Evolutionary conservation across 2,797 vertebrate species (phyloP).

Genomic region (Sebastes flavidus): DNA sequence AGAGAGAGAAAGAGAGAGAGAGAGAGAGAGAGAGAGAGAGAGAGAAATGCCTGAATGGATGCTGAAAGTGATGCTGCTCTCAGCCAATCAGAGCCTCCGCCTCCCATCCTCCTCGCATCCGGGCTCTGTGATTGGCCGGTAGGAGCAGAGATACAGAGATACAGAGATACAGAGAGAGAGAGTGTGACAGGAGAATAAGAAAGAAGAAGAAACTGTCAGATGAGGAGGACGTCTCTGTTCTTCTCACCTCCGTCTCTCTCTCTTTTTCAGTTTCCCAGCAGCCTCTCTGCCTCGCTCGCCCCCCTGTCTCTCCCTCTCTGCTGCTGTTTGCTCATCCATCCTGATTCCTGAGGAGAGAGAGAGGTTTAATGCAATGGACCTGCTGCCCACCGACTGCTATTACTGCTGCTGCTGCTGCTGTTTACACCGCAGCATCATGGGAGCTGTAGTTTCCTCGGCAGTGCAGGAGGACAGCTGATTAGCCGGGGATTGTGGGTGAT

Average conservation of each 20-base stretch:
- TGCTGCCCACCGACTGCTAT: conserved; percentile 43
- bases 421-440: conserved; percentile 64
- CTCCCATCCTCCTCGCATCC: conserved; percentile 35
- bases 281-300: conserved; percentile 5
- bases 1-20: neutral
- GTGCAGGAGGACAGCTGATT: conserved; percentile 53
- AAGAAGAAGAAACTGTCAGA: conserved; percentile 41
- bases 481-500: conserved; percentile 34
- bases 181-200: conserved; percentile 27
- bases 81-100: conserved; percentile 54
- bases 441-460: conserved; percentile 50
- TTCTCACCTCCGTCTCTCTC: conserved; percentile 15
- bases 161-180: conserved; percentile 10
- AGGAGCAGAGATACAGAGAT: conserved; percentile 21
- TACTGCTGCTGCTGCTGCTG: conserved; percentile 38
- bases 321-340: neutral
- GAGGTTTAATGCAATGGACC: conserved; percentile 44
- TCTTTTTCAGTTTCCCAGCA: neutral
- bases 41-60: conserved; percentile 59
- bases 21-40: neutral
- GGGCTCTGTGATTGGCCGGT: conserved; percentile 53
- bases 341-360: conserved; percentile 7
- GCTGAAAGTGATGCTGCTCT: conserved; percentile 5
- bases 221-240: conserved; percentile 9
- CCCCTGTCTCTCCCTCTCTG: neutral